phyloP scores from a whole-genome alignment of 1,140 invertebrate genomes.

The Berghia stephanieae region DNA sequence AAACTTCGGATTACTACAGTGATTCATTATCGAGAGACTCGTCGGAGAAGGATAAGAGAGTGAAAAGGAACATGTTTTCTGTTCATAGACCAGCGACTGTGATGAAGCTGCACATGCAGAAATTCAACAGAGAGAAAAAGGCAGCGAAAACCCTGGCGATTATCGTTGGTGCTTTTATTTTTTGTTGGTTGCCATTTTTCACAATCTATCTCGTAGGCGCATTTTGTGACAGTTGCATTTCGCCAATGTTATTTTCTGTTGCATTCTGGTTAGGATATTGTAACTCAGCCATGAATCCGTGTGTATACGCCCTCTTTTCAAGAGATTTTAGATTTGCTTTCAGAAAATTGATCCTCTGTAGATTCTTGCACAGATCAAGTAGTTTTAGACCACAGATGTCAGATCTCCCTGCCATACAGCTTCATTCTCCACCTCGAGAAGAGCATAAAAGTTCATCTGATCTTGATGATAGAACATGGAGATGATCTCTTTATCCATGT shows the following conservation, averaged over 20 bases:
- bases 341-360: conserved; percentile 21
- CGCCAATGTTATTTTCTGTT: conserved; percentile 24
- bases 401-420: conserved; percentile 25
- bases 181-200: conserved; percentile 98
- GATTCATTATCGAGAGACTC: no score
- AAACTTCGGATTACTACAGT: no score
- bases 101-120: conserved; percentile 35
- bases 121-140: conserved; percentile 65
- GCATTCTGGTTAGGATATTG: conserved; percentile 92
- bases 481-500: conserved; percentile 19
- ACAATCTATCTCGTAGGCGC: conserved; percentile 71
- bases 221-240: conserved; percentile 67
- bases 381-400: background rate
- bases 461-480: conserved; percentile 24
- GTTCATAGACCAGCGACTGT: conserved; percentile 2
- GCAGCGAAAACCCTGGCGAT: conserved; percentile 95
- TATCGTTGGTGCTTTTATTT: conserved; percentile 98
- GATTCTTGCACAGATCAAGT: background rate
- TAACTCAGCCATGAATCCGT: conserved; percentile 93
- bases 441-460: conserved; percentile 23
- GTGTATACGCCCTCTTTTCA: conserved; percentile 98
- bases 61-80: no score
- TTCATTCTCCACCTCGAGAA: conserved; percentile 20
- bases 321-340: conserved; percentile 79
- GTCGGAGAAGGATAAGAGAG: no score